Evolutionary conservation across 2,113 vertebrate species (phyloP).

Genomic region (Natator depressus): DNA sequence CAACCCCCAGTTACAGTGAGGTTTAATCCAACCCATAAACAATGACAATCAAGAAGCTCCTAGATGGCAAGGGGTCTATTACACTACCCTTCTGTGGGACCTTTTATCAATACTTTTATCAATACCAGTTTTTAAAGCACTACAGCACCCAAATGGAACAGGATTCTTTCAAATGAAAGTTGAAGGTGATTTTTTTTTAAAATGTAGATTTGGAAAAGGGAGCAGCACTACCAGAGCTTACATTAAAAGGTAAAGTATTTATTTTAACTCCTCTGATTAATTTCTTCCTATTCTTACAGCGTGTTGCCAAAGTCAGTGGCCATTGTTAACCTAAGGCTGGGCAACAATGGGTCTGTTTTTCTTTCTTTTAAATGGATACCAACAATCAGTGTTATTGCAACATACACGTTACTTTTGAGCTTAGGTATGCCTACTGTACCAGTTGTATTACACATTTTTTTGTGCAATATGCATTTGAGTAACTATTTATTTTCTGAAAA

Average conservation of each 20-base stretch:
- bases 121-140: not conserved
- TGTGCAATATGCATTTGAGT: not conserved
- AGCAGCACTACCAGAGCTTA: not conserved
- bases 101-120: too few relatives aligned
- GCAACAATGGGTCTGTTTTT: not conserved
- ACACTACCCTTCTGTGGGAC: not conserved
- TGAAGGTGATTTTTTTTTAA: not conserved
- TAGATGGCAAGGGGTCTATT: too few relatives aligned
- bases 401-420: too few relatives aligned
- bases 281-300: not conserved
- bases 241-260: not conserved
- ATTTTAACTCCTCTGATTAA: not conserved
- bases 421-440: not conserved
- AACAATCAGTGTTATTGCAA: too few relatives aligned
- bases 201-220: not conserved
- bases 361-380: not conserved
- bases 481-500: not conserved
- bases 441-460: not conserved
- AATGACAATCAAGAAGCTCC: too few relatives aligned
- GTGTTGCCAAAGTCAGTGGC: not conserved
- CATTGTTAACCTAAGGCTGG: not conserved
- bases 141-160: not conserved
- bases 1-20: too few relatives aligned
- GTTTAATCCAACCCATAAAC: too few relatives aligned
- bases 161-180: not conserved